Conservation (phyloP, 2,113 vertebrate species). For the Spheniscus mendiculus region DNA sequence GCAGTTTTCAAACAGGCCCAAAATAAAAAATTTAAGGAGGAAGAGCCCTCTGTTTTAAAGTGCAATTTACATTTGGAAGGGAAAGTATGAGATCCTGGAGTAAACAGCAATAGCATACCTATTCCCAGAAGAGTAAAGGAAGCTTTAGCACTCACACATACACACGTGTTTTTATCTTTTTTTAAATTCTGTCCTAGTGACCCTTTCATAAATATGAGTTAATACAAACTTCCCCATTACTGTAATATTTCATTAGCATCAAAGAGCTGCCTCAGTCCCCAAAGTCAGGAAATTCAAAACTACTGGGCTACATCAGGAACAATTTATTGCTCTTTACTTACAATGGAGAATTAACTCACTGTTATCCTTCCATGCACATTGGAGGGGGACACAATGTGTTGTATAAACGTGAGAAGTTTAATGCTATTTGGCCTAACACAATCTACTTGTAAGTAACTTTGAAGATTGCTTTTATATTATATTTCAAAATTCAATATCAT, state of each 20-base stretch:
- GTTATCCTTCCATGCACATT: neutral
- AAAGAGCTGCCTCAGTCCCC: conserved; percentile 38
- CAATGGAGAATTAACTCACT: neutral
- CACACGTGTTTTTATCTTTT: accelerated
- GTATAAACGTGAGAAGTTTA: neutral
- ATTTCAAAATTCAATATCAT: neutral
- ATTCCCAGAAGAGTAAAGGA: neutral
- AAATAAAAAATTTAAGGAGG: neutral
- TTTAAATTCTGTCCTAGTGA: neutral
- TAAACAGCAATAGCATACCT: neutral
- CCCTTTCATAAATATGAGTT: neutral
- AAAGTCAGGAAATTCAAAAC: conserved; percentile 50
- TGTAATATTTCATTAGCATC: conserved; percentile 55
- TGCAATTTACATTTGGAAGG: neutral
- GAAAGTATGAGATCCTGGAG: neutral
- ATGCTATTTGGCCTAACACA: neutral
- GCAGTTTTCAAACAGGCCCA: neutral
- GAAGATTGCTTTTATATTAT: neutral
- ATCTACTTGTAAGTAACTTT: neutral
- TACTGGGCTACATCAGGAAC: conserved; percentile 17
- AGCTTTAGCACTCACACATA: neutral
- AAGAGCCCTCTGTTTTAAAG: neutral
- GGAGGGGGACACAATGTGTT: neutral
- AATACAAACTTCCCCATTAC: conserved; percentile 26
- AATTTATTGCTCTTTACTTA: neutral